A percentile compares a stretch with the other conserved stretches of the same genome.
Evolutionary conservation across 2,888 invertebrate genomes (phyloP).

Genomic region (Lithophane leautieri): DNA sequence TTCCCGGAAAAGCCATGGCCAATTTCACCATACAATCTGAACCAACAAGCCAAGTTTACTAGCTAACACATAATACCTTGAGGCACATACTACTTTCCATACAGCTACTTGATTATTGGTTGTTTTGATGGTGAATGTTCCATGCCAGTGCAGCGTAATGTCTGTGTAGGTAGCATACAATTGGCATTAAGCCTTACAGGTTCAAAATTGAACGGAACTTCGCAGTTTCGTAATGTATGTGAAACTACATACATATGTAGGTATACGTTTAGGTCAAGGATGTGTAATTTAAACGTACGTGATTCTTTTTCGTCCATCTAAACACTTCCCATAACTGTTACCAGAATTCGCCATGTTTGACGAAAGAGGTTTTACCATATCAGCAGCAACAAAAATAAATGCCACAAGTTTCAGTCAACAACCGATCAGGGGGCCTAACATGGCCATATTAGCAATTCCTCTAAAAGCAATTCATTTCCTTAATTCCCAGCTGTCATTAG

Average conservation of each 20-base stretch:
- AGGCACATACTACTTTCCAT: constrained; percentile 38
- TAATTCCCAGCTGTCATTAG: no score
- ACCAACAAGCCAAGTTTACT: constrained; percentile 21
- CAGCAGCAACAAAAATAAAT: not conserved
- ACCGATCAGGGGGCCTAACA: not conserved
- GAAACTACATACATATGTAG: constrained; percentile 23
- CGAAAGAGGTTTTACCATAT: constrained; percentile 10
- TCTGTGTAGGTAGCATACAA: constrained; percentile 60
- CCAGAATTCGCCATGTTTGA: not conserved
- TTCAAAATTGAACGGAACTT: constrained; percentile 55
- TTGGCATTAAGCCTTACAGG: constrained; percentile 56
- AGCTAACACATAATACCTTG: constrained; percentile 40
- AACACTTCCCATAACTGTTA: constrained; percentile 1
- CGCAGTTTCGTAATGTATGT: constrained; percentile 40
- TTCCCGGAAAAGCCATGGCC: not conserved
- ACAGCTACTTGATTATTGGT: constrained; percentile 53
- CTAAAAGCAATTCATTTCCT: no score
- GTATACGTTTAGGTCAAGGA: constrained; percentile 34
- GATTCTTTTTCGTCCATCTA: constrained; percentile 15
- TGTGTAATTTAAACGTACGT: constrained; percentile 14
- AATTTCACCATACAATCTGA: constrained; percentile 28
- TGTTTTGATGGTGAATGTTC: constrained; percentile 58
- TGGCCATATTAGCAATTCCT: no score
- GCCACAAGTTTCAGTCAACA: not conserved
- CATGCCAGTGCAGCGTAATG: constrained; percentile 58